phyloP scores from a whole-genome alignment of 2,888 invertebrate species.

The Lasioglossum marginatum region DNA sequence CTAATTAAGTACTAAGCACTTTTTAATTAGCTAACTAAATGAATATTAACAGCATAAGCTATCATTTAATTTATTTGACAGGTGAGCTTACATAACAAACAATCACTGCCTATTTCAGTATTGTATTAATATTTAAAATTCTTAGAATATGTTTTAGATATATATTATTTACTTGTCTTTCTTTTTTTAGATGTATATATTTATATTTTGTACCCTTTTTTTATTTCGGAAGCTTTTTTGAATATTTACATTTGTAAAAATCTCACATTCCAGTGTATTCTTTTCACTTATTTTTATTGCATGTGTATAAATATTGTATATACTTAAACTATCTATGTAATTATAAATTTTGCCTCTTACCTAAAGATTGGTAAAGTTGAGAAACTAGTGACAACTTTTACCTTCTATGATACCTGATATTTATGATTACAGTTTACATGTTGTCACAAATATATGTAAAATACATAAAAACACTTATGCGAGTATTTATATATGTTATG shows the following conservation, averaged over 20 bases:
- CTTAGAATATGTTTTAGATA: slow-evolving; percentile 32
- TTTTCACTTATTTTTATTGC: slow-evolving; percentile 54
- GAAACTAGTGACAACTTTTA: slow-evolving; percentile 55
- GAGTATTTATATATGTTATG: slow-evolving; percentile 41
- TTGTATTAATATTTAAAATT: slow-evolving; percentile 45
- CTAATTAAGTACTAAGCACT: slow-evolving; percentile 32
- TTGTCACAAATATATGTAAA: slow-evolving; percentile 53
- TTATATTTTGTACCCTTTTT: slow-evolving; percentile 29
- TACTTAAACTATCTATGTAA: slow-evolving; percentile 51
- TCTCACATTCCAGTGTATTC: slow-evolving; percentile 60
- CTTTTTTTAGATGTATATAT: slow-evolving; percentile 54
- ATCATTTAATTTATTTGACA: slow-evolving; percentile 48
- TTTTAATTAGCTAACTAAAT: slow-evolving; percentile 71
- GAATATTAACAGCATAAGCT: slow-evolving; percentile 30
- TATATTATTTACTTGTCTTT: slow-evolving; percentile 38
- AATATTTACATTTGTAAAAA: slow-evolving; percentile 52
- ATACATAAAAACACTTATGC: slow-evolving; percentile 52
- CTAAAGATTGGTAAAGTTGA: slow-evolving; percentile 55
- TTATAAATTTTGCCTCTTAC: slow-evolving; percentile 51
- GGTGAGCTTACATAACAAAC: slow-evolving; percentile 26
- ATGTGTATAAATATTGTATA: slow-evolving; percentile 63
- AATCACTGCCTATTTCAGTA: slow-evolving; percentile 52
- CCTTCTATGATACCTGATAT: slow-evolving; percentile 71
- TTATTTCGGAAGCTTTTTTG: slow-evolving; percentile 21
- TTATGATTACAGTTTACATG: slow-evolving; percentile 57